Evolutionary conservation across 2,797 vertebrate genomes (phyloP).

Genomic region (Cichlasoma orientale): DNA sequence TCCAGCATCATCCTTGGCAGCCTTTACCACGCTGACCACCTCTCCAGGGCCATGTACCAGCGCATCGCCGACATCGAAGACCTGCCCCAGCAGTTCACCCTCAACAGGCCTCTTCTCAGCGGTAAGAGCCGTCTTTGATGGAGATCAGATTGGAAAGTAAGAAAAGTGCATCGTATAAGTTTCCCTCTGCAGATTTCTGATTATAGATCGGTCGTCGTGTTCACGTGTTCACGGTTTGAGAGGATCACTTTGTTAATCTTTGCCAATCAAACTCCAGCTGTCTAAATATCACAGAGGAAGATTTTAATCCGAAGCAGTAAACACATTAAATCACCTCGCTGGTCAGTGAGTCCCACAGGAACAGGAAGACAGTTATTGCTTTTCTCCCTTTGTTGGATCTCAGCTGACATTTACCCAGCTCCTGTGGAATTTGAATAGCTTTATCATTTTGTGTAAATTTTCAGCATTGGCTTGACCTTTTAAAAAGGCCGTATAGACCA

Average conservation of each 20-base stretch:
- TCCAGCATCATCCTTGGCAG: constrained; percentile 96
- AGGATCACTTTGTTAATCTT: constrained; percentile 12
- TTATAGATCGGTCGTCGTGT: neutral
- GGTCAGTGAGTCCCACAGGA: constrained; percentile 17
- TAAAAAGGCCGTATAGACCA: constrained; percentile 43
- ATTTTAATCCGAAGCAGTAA: constrained; percentile 26
- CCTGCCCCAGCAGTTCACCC: constrained; percentile 84
- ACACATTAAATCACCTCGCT: constrained; percentile 23
- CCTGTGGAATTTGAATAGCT: constrained; percentile 60
- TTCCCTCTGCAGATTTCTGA: neutral
- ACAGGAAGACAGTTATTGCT: constrained; percentile 35
- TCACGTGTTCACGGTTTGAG: neutral
- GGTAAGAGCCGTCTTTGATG: constrained; percentile 79
- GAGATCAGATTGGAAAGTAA: neutral
- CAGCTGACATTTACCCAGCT: constrained; percentile 70
- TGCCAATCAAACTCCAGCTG: constrained; percentile 17
- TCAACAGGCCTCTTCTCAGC: constrained; percentile 93
- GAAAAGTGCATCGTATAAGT: neutral
- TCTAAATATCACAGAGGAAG: constrained; percentile 48
- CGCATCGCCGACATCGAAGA: constrained; percentile 89
- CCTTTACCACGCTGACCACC: constrained; percentile 94
- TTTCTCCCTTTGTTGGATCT: constrained; percentile 44
- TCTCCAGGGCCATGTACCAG: constrained; percentile 94
- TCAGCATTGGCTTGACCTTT: constrained; percentile 54
- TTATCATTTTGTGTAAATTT: constrained; percentile 54